These are phyloP conservation scores for Rotaria sp. DNA, from an alignment of 2,888 invertebrate genomes.

Conservation along the genomic window DNA sequence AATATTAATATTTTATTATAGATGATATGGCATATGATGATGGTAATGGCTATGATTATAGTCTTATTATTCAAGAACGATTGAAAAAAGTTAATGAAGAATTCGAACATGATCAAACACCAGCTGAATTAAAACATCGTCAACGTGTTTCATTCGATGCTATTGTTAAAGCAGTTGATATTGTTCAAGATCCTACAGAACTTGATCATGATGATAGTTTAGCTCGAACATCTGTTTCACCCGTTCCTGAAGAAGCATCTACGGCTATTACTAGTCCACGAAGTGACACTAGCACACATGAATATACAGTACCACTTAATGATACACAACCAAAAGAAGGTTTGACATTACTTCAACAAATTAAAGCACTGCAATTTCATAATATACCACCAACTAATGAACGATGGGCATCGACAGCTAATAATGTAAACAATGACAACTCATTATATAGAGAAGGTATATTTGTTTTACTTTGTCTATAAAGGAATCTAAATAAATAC, in stretches of 20 bases:
- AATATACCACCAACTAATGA: not conserved
- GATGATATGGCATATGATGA: not conserved
- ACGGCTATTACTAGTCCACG: not conserved
- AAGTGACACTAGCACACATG: not conserved
- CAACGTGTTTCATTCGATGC: constrained; percentile 2
- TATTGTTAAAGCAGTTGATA: constrained; percentile 7
- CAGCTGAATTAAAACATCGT: not conserved
- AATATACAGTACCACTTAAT: constrained; percentile 14
- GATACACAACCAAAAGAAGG: not conserved
- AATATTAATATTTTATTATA: not conserved
- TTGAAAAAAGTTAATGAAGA: constrained; percentile 1
- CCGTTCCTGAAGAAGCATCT: not conserved
- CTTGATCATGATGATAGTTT: too few relatives aligned
- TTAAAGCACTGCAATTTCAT: constrained; percentile 15
- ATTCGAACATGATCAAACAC: constrained; percentile 11
- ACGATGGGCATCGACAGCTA: not conserved
- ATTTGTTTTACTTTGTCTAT: not conserved
- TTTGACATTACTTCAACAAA: not conserved
- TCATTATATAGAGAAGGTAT: not conserved
- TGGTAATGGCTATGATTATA: not conserved
- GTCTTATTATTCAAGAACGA: not conserved
- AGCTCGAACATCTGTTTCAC: not conserved
- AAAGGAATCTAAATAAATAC: too few relatives aligned
- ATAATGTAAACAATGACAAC: not conserved
- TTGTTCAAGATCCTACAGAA: not conserved